phyloP scores from a whole-genome alignment of 2,888 invertebrate genomes.

The Frankliniella fusca region DNA sequence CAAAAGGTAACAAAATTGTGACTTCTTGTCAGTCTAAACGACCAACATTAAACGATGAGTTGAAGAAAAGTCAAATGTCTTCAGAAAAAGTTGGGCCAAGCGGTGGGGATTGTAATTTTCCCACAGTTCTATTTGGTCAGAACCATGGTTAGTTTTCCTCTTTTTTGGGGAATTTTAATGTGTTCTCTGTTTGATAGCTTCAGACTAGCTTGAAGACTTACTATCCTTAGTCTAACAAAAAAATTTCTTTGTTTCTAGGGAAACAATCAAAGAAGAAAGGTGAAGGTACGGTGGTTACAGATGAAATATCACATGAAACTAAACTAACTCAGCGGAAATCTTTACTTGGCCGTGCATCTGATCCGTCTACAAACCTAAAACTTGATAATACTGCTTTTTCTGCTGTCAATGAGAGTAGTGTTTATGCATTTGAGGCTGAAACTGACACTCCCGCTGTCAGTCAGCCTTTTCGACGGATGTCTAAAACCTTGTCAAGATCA shows the following conservation, averaged over 20 bases:
- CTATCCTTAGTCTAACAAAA: background rate
- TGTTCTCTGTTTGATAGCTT: too few relatives aligned
- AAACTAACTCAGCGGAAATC: background rate
- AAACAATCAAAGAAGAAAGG: background rate
- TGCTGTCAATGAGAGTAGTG: conserved; percentile 64
- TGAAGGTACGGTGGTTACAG: background rate
- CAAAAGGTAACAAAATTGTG: background rate
- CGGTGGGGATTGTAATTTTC: background rate
- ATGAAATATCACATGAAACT: background rate
- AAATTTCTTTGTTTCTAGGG: background rate
- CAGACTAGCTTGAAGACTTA: too few relatives aligned
- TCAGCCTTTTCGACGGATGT: background rate
- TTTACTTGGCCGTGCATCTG: background rate
- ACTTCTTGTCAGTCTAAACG: background rate
- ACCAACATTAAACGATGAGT: background rate
- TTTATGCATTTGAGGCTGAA: conserved; percentile 68
- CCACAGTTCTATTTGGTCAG: background rate
- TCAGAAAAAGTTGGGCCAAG: background rate
- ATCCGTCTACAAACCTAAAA: conserved; percentile 39
- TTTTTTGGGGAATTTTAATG: background rate
- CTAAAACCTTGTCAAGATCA: background rate
- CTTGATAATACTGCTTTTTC: conserved; percentile 59
- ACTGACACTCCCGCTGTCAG: conserved; percentile 53
- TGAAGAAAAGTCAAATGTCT: background rate
- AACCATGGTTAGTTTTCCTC: background rate